Percentiles rank a stretch among this genome's conserved stretches.
Evolutionary conservation across 2,888 invertebrate species (phyloP).

Genomic region (Aplocera efformata): DNA sequence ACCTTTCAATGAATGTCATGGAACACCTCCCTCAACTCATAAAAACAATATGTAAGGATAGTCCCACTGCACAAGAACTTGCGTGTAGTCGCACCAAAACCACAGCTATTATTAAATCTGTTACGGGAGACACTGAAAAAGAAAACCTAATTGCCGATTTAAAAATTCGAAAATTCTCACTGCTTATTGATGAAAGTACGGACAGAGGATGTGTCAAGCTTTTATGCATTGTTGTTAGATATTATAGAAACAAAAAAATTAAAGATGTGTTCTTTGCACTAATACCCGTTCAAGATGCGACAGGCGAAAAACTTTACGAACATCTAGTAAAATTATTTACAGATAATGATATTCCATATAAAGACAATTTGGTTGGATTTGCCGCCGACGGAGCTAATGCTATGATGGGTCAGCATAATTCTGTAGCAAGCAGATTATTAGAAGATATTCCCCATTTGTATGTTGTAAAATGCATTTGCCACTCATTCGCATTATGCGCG

Average conservation of each 20-base stretch:
- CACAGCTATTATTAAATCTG: slow-evolving; percentile 16
- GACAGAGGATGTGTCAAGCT: slow-evolving; percentile 21
- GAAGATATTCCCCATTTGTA: slow-evolving; percentile 21
- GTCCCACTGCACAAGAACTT: slow-evolving; percentile 7
- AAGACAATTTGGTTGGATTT: slow-evolving; percentile 30
- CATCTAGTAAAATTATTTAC: slow-evolving; percentile 23
- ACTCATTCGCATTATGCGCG: slow-evolving; percentile 23
- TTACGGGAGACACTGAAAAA: slow-evolving; percentile 17
- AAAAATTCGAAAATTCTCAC: slow-evolving; percentile 19
- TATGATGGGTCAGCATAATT: slow-evolving; percentile 31
- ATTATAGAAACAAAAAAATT: slow-evolving; percentile 14
- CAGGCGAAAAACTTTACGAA: slow-evolving; percentile 20
- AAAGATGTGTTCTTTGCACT: slow-evolving; percentile 22
- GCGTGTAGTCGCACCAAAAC: slow-evolving; percentile 19
- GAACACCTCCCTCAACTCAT: slow-evolving; percentile 16
- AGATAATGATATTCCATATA: slow-evolving; percentile 28
- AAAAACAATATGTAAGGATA: slow-evolving; percentile 13
- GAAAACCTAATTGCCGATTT: slow-evolving; percentile 11
- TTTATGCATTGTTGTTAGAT: slow-evolving; percentile 21
- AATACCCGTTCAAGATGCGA: slow-evolving; percentile 27
- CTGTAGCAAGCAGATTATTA: slow-evolving; percentile 20
- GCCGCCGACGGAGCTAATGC: slow-evolving; percentile 29
- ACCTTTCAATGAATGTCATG: slow-evolving; percentile 16
- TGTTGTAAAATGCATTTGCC: slow-evolving; percentile 31
- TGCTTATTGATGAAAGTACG: slow-evolving; percentile 25